These are phyloP conservation scores for Clarias macrocephalus DNA, from an alignment of 2,113 vertebrate species.

Conservation along the genomic window DNA sequence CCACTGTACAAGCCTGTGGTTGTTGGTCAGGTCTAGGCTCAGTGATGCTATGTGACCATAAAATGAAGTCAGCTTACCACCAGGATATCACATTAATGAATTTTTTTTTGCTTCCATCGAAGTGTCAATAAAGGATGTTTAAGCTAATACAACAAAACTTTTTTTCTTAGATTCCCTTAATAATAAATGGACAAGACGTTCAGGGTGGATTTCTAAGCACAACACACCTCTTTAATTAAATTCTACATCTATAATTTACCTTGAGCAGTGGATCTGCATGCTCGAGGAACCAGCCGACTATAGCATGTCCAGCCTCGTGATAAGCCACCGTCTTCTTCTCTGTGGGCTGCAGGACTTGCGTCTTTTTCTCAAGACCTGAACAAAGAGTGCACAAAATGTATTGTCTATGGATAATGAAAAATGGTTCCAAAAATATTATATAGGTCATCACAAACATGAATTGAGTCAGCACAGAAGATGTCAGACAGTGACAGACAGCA, in stretches of 20 bases:
- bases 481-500: not conserved
- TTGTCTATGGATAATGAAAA: not conserved
- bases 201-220: not conserved
- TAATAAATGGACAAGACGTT: not conserved
- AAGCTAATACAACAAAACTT: not conserved
- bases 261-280: slow-evolving; percentile 68
- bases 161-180: not conserved
- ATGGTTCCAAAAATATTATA: not conserved
- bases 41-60: too few relatives aligned
- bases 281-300: slow-evolving; percentile 71
- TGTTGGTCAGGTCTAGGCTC: too few relatives aligned
- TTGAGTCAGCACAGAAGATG: not conserved
- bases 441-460: not conserved
- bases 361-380: slow-evolving; percentile 73
- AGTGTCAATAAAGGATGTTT: not conserved
- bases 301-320: slow-evolving; percentile 67
- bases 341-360: slow-evolving; percentile 66
- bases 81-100: too few relatives aligned
- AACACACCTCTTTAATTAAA: not conserved
- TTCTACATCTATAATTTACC: slow-evolving; percentile 46
- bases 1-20: too few relatives aligned
- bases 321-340: slow-evolving; percentile 68
- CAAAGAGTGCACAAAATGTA: not conserved
- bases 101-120: not conserved
- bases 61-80: too few relatives aligned